phyloP scores from a whole-genome alignment of 1,140 invertebrate species.

The Drosophila athabasca region DNA sequence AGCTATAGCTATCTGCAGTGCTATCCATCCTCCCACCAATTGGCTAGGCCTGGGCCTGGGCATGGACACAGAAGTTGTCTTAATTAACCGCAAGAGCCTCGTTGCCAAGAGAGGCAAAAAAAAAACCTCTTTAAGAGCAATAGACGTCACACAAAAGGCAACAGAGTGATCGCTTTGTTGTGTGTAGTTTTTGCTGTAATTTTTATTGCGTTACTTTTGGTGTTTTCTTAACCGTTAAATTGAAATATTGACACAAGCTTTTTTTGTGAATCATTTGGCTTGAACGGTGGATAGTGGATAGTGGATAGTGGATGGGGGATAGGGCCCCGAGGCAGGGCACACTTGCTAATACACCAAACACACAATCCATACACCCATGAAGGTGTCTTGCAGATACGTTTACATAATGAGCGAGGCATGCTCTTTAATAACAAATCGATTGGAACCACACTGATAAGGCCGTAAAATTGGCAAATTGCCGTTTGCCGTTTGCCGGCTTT shows the following conservation, averaged over 20 bases:
- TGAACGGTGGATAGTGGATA: not conserved
- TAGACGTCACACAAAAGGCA: conserved; percentile 59
- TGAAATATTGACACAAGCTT: conserved; percentile 76
- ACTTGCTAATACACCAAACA: conserved; percentile 69
- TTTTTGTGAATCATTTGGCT: conserved; percentile 40
- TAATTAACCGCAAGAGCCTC: conserved; percentile 63
- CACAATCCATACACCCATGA: conserved; percentile 30
- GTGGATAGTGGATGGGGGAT: not conserved
- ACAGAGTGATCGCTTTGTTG: conserved; percentile 68
- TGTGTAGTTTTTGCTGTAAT: too few relatives aligned
- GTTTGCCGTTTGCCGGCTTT: conserved; percentile 53
- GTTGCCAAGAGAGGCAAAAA: conserved; percentile 26
- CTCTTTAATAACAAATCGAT: conserved; percentile 71
- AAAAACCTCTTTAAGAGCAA: conserved; percentile 57
- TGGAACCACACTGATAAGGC: conserved; percentile 72
- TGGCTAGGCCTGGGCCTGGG: conserved; percentile 26
- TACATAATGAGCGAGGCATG: conserved; percentile 66
- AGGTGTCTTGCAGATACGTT: conserved; percentile 35
- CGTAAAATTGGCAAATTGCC: conserved; percentile 57
- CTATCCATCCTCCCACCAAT: conserved; percentile 48
- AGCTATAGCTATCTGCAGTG: too few relatives aligned
- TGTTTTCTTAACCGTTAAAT: conserved; percentile 72
- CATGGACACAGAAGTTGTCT: conserved; percentile 70
- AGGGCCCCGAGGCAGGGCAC: conserved; percentile 34
- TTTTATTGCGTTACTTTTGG: conserved; percentile 28